These are phyloP conservation scores for Phytoseiulus persimilis DNA, from an alignment of 2,888 invertebrate species.

Conservation along the genomic window DNA sequence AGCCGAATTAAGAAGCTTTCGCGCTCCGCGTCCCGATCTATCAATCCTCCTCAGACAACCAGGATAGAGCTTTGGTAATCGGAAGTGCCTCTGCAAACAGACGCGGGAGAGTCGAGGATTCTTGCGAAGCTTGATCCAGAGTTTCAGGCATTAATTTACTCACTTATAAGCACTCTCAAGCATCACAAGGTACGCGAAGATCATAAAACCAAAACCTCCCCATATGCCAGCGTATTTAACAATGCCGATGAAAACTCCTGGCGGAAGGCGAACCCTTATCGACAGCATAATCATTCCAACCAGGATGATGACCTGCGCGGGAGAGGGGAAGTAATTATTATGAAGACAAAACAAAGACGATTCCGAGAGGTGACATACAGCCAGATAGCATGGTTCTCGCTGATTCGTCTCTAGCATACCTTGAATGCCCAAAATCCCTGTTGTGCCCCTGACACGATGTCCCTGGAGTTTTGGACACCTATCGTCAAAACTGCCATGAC, in stretches of 20 bases:
- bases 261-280: conserved; percentile 12
- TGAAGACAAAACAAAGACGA: too few relatives aligned
- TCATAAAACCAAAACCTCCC: conserved; percentile 36
- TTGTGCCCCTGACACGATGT: conserved; percentile 34
- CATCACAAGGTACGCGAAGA: conserved; percentile 37
- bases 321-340: not conserved
- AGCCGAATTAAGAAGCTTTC: too few relatives aligned
- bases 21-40: too few relatives aligned
- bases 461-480: conserved; percentile 35
- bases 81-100: too few relatives aligned
- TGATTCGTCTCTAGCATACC: not conserved
- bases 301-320: conserved; percentile 20
- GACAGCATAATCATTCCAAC: conserved; percentile 27
- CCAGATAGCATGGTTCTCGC: not conserved
- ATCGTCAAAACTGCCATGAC: conserved; percentile 34
- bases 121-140: too few relatives aligned
- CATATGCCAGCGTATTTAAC: conserved; percentile 29
- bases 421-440: conserved; percentile 34
- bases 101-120: too few relatives aligned
- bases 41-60: too few relatives aligned
- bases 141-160: not conserved
- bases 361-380: too few relatives aligned
- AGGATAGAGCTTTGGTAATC: too few relatives aligned
- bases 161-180: conserved; percentile 37
- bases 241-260: conserved; percentile 30